phyloP scores from a whole-genome alignment of 2,797 vertebrate genomes.

The Poeciliopsis turneri region DNA sequence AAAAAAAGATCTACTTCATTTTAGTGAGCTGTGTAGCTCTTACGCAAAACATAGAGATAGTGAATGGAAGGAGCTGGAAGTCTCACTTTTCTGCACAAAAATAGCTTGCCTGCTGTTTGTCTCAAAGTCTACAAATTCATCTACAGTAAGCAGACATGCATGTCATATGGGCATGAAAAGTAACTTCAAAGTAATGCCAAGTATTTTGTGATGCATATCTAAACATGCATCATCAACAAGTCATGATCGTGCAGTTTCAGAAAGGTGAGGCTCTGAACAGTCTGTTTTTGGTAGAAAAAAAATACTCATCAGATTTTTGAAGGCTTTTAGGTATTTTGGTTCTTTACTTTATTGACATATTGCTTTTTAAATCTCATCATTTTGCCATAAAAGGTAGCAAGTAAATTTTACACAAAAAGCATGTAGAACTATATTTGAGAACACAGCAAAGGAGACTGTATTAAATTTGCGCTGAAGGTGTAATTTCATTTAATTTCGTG shows the following conservation, averaged over 20 bases:
- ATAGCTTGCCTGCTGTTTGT: neutral
- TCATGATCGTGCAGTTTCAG: neutral
- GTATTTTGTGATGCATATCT: neutral
- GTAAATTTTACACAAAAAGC: neutral
- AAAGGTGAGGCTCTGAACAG: neutral
- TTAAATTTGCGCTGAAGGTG: neutral
- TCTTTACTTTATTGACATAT: neutral
- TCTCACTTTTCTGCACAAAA: neutral
- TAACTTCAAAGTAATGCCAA: neutral
- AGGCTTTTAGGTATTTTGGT: neutral
- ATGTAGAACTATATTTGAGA: neutral
- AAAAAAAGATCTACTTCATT: neutral
- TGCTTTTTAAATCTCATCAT: neutral
- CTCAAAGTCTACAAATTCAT: neutral
- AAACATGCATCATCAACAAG: neutral
- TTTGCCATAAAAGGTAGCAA: neutral
- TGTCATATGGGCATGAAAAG: neutral
- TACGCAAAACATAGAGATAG: neutral
- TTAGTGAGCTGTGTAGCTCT: neutral
- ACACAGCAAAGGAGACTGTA: neutral
- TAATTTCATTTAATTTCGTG: neutral
- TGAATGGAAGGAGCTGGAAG: neutral
- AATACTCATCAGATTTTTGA: neutral
- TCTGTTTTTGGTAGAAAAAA: neutral
- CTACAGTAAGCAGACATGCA: neutral